Conservation (phyloP, 2,797 vertebrate species). For the Pipistrellus pipistrellus region DNA sequence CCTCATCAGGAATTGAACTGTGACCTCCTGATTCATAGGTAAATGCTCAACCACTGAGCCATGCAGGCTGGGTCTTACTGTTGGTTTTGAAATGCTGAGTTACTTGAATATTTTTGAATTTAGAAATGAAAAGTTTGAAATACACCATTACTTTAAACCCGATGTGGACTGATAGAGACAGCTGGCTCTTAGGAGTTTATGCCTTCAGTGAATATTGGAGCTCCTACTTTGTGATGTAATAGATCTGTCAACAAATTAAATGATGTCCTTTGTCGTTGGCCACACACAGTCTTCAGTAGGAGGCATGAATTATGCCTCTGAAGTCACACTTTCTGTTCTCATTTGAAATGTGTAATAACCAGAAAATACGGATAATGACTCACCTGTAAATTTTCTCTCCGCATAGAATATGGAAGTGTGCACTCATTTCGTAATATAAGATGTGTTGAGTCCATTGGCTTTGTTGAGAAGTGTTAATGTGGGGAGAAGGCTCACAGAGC, state of each 20-base stretch:
- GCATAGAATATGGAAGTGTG: neutral
- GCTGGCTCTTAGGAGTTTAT: neutral
- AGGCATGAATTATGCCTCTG: neutral
- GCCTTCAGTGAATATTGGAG: neutral
- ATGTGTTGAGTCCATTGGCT: neutral
- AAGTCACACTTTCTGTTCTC: neutral
- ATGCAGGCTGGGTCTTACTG: neutral
- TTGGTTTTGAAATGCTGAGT: constrained; percentile 61
- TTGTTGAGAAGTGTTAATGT: neutral
- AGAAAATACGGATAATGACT: neutral
- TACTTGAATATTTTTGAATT: constrained; percentile 43
- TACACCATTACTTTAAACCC: neutral
- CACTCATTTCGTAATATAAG: neutral
- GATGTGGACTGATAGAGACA: neutral
- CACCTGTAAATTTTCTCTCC: neutral
- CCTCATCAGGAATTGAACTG: neutral
- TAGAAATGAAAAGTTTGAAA: neutral
- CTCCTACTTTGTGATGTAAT: neutral
- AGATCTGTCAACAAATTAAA: neutral
- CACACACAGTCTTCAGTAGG: neutral
- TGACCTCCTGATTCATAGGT: neutral
- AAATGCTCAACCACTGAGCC: neutral
- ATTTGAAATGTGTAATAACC: neutral
- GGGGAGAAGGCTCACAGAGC: neutral
- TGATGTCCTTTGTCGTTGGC: neutral